These are phyloP conservation scores for Alcedo atthis DNA, from an alignment of 2,797 vertebrate genomes.

Conservation along the genomic window DNA sequence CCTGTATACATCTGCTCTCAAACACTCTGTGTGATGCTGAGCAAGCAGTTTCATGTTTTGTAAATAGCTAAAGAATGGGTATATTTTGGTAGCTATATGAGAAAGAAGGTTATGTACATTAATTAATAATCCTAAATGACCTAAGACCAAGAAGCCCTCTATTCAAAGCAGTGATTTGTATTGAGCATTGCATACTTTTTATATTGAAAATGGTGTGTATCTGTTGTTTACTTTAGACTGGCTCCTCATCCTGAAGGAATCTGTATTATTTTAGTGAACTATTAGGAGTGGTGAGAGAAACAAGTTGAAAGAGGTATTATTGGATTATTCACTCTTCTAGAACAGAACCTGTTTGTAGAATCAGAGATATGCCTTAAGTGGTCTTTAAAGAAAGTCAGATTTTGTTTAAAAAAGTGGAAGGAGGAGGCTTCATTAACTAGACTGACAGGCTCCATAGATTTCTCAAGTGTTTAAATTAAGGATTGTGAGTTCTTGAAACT, in stretches of 20 bases:
- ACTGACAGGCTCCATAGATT: constrained; percentile 81
- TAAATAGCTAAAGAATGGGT: background rate
- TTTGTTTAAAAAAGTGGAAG: constrained; percentile 76
- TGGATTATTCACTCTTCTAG: constrained; percentile 66
- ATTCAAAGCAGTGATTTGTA: background rate
- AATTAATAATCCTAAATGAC: background rate
- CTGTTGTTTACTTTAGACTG: background rate
- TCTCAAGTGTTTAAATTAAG: constrained; percentile 85
- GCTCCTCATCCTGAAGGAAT: background rate
- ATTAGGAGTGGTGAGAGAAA: background rate
- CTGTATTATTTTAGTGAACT: background rate
- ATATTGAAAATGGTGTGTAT: background rate
- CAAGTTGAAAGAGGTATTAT: constrained; percentile 34
- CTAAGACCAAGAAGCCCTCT: background rate
- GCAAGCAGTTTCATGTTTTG: background rate
- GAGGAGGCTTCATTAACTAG: constrained; percentile 78
- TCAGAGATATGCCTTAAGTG: constrained; percentile 77
- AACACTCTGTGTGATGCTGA: background rate
- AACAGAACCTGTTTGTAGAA: constrained; percentile 75
- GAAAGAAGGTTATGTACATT: background rate
- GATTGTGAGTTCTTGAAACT: constrained; percentile 80
- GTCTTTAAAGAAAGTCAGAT: constrained; percentile 75
- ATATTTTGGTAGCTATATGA: background rate
- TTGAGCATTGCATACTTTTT: background rate
- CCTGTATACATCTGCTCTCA: accelerated